Evolutionary conservation across 2,888 invertebrate species (phyloP), one percentile per base, ranked within the genome.

Genomic region (Limnephilus lunatus): DNA sequence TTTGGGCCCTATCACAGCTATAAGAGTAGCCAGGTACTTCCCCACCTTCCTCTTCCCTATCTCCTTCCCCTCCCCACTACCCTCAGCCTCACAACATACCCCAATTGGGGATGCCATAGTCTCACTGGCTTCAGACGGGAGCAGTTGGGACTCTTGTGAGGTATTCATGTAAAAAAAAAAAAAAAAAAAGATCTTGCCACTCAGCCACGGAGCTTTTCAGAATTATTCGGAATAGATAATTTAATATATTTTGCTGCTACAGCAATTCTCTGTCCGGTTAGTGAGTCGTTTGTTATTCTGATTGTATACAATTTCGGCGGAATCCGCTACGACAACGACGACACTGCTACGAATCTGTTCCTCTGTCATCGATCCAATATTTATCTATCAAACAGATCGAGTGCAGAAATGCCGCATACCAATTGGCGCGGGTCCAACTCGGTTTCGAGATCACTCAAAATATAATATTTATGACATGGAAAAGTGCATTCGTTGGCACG

Each of bases 381-480:
- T 68, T 68, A 68, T 68, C 68, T 68, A 25, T 68, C 68, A 68
- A 68, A 68, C 68, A n/a, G 68, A 68, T 68, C 83, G 35, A 83
- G 35, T 35, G 35, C 83, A 83, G 35, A 83, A 15, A 15, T 83
- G 83, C 83, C 19, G 83, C 83, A 83, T 83, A 83, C 31, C 32
- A 25, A 35, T 83, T 83, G 83, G 83, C 83, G 9, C 15, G 3
- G 35, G 35, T 32, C 83, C 83, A 83, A 83, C 32, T 35, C 11
- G 83, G 35, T 83, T 83, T 83, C 5, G 83, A 39, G 83, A 32
- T 83, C 83, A 31, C 83, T 83, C 19, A 25, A 32, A 83, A 15
- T 83, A 35, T 83, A 83, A 83, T 68, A 68, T 68, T 68, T 68
- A n/a, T 68, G 68, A n/a, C 68, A 68, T 68, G n/a, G 25, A 68